Evolutionary conservation across 2,113 vertebrate genomes (phyloP).

Genomic region (Cheirogaleus medius): DNA sequence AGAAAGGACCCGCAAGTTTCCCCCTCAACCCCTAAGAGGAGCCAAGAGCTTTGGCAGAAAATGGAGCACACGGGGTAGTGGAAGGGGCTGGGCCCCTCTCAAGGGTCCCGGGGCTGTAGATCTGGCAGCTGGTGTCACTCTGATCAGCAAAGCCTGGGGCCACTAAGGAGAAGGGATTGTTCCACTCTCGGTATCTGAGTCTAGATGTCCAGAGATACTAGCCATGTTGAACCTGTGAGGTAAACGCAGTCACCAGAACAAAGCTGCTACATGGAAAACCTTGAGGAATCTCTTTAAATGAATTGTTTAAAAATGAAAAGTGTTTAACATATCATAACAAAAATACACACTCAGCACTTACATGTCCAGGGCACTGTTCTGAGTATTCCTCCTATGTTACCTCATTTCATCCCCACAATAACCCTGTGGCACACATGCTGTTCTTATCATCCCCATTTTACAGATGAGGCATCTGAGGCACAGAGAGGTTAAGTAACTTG

Average conservation of each 20-base stretch:
- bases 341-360: neutral
- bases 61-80: neutral
- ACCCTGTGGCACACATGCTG: neutral
- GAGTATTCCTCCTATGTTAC: neutral
- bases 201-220: neutral
- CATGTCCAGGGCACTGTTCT: neutral
- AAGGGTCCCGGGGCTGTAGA: neutral
- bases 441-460: neutral
- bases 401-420: neutral
- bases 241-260: neutral
- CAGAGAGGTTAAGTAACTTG: neutral
- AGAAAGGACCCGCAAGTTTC: neutral
- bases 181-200: neutral
- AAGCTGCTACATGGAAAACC: neutral
- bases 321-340: neutral
- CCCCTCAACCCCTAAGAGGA: neutral
- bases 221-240: neutral
- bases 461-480: neutral
- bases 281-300: neutral
- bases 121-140: neutral
- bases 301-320: neutral
- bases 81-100: neutral
- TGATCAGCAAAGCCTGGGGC: neutral
- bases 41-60: neutral
- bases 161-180: neutral